Evolutionary conservation across 1,140 invertebrate genomes (phyloP).

Genomic region (Spodoptera litura): DNA sequence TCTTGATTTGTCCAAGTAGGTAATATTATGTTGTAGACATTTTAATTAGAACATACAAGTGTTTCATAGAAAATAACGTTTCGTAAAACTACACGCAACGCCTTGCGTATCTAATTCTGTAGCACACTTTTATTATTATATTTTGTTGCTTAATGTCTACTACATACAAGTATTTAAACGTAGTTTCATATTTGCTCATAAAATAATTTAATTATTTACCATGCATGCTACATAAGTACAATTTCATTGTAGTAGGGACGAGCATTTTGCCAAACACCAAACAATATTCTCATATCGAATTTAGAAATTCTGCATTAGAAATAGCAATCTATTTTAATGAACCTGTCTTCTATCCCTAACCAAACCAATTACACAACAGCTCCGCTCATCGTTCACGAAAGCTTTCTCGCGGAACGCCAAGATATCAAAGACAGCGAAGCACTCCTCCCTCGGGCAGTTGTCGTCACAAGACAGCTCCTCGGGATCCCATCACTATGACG

Average conservation of each 20-base stretch:
- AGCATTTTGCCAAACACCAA: no score
- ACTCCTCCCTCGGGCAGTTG: conserved; percentile 85
- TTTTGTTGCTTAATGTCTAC: neutral
- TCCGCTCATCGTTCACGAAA: conserved; percentile 98
- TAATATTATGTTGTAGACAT: neutral
- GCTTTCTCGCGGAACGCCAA: conserved; percentile 95
- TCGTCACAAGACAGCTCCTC: conserved; percentile 83
- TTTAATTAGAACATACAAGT: conserved; percentile 25
- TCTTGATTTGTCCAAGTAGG: neutral
- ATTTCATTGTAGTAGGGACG: no score
- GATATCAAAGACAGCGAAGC: conserved; percentile 89
- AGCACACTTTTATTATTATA: neutral
- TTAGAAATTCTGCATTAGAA: neutral
- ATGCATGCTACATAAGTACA: no score
- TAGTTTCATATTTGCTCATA: no score
- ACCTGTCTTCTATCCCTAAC: conserved; percentile 1
- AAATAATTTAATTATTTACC: no score
- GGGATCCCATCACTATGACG: conserved; percentile 81
- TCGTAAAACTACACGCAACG: neutral
- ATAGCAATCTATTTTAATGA: no score
- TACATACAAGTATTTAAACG: no score
- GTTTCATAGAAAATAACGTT: conserved; percentile 9
- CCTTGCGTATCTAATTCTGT: conserved; percentile 2
- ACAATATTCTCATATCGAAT: no score
- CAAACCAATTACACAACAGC: conserved; percentile 83